These are phyloP conservation scores for Dorcus hopei DNA, from an alignment of 2,888 invertebrate species.

Conservation along the genomic window DNA sequence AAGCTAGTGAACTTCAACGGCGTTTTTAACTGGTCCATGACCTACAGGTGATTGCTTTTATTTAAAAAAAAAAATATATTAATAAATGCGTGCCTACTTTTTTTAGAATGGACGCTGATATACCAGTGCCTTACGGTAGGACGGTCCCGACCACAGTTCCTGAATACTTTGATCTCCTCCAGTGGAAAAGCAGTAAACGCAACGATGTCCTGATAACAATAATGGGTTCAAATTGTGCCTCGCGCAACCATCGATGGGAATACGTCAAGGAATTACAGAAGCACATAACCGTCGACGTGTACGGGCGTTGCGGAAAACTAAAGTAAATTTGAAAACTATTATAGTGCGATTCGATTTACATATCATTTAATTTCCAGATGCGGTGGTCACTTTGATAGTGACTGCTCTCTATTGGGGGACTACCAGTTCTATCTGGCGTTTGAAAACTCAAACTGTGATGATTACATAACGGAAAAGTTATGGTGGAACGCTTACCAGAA, in stretches of 20 bases:
- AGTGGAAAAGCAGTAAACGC: constrained; percentile 45
- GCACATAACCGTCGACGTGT: constrained; percentile 58
- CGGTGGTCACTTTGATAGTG: constrained; percentile 59
- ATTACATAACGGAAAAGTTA: constrained; percentile 69
- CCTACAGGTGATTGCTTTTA: constrained; percentile 53
- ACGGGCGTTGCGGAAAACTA: constrained; percentile 55
- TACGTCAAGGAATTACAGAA: constrained; percentile 57
- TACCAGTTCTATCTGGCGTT: constrained; percentile 70
- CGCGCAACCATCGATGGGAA: constrained; percentile 51
- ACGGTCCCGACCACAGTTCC: constrained; percentile 42
- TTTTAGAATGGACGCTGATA: constrained; percentile 61
- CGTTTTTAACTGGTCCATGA: constrained; percentile 72
- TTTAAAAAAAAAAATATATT: neutral
- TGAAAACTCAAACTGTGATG: constrained; percentile 66
- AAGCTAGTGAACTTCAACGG: constrained; percentile 53
- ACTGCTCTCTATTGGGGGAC: constrained; percentile 55
- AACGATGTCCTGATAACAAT: constrained; percentile 53
- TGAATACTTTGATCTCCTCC: constrained; percentile 10
- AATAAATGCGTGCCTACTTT: neutral
- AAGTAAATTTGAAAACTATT: constrained; percentile 26
- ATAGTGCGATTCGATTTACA: no score
- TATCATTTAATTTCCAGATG: constrained; percentile 51
- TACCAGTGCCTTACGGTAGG: constrained; percentile 66
- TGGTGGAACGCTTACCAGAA: constrained; percentile 65
- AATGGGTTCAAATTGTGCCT: constrained; percentile 60